Base-by-base conservation (phyloP, 2,113 vertebrate genomes). In the Pogona vitticeps region DNA sequence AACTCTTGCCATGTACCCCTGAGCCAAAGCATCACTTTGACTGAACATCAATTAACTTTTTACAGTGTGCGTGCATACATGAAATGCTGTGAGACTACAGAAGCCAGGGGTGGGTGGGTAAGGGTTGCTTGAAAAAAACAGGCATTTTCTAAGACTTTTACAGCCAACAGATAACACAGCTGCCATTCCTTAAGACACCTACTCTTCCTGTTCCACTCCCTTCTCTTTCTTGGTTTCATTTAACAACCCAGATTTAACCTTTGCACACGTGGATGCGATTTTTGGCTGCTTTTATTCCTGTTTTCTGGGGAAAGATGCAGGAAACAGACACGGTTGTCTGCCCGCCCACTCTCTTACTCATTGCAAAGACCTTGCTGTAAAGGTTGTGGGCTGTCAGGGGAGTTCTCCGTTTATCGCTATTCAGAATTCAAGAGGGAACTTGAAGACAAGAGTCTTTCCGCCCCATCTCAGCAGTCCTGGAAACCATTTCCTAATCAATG, bases 241-340 rank as follows among this genome's bases (percentile, higher is more conserved):
- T 52, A 5, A 46, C 23, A 83, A 86, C 80, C 68, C 86, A 76
- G 90, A 87, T 88, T 88, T 92, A 92, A 85, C 80, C 83, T 68
- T 26, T 71, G 83, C 56, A 90, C 92, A 59, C 26, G 28, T 7
- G 18, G 18, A 78, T 78, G 61, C 73, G 87, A 42, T 59, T 56
- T 79, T 92, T 92, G 88, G 79, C 76, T 90, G 40, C 3, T 17
- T 83, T 79, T 3, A 1, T 83, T 83, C 84, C 87, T 85, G 10
- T 70, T 91, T 80, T 80, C 89, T 92, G 88, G 88, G 89, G 92
- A 68, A 91, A 68, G 82, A 40, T 89, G 12, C 8, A 65, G 88
- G 31, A 2, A 78, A 56, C 83, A 65, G 20, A 23, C 78, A 33
- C 67, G 46, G 3, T 2, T 20, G 10, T 42, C 61, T 84, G 83